Conservation (phyloP, 2,113 vertebrate genomes). For the Paratilapia polleni region DNA sequence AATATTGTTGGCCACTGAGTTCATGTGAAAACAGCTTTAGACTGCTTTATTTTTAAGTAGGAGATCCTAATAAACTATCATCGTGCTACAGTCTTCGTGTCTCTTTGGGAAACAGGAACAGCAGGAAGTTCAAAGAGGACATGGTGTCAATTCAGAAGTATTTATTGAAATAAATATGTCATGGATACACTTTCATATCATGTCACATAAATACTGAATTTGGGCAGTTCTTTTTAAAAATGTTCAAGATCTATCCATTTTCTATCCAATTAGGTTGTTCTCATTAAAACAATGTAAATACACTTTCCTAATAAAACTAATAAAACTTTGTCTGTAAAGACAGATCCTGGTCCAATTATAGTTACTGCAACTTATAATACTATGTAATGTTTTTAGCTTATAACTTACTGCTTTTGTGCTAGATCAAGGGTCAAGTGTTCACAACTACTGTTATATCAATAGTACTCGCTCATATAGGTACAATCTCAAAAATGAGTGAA, state of each 20-base stretch:
- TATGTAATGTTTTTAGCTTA: constrained; percentile 67
- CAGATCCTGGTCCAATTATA: constrained; percentile 55
- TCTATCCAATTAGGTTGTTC: constrained; percentile 51
- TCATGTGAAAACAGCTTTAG: background rate
- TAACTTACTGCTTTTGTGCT: constrained; percentile 65
- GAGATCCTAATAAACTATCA: background rate
- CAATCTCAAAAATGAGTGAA: constrained; percentile 88
- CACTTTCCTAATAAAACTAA: constrained; percentile 35
- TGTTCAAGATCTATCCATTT: constrained; percentile 40
- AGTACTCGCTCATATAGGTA: constrained; percentile 83
- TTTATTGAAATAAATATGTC: constrained; percentile 83
- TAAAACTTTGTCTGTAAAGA: constrained; percentile 37
- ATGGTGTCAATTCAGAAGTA: constrained; percentile 73
- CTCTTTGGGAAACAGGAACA: background rate
- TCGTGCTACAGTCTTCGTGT: background rate
- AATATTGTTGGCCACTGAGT: background rate
- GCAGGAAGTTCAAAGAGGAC: background rate
- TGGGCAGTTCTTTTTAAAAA: constrained; percentile 63
- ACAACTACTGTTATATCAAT: constrained; percentile 85
- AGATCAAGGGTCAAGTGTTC: constrained; percentile 82
- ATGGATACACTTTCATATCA: constrained; percentile 74
- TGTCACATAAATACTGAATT: constrained; percentile 79
- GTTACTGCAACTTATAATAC: constrained; percentile 55
- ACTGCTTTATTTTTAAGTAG: too few species aligned
- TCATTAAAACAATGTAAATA: constrained; percentile 51